Conservation (phyloP, 35 echinoderm and acorn worm species). For the Acanthaster planci region DNA sequence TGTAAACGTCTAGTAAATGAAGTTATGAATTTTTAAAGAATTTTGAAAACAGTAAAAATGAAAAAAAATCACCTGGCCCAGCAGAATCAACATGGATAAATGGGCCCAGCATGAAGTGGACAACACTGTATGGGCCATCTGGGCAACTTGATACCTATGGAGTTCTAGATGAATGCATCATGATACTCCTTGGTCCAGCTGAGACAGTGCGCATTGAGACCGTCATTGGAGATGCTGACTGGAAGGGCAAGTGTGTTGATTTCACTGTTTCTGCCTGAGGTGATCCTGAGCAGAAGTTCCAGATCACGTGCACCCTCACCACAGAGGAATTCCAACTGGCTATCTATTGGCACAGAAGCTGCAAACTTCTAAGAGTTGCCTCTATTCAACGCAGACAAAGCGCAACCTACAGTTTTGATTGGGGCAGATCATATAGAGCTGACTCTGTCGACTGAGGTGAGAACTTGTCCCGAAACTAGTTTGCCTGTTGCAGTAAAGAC, state of each 20-base stretch:
- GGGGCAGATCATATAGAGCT: constrained; percentile 31
- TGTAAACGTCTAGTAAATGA: no score
- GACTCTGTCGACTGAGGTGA: constrained; percentile 11
- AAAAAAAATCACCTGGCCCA: not conserved
- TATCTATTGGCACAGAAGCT: not conserved
- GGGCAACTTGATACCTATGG: constrained; percentile 11
- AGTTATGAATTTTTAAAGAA: no score
- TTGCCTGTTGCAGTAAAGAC: constrained; percentile 37
- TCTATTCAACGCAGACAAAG: not conserved
- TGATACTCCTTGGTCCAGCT: not conserved
- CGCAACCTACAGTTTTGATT: constrained; percentile 22
- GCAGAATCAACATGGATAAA: no score
- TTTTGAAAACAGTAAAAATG: no score
- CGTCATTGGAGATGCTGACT: constrained; percentile 20
- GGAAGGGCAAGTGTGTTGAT: constrained; percentile 35
- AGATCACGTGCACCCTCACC: not conserved
- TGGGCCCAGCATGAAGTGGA: not conserved
- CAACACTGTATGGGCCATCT: not conserved
- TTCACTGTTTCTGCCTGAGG: constrained; percentile 10
- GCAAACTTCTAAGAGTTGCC: not conserved
- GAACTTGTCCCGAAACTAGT: constrained; percentile 5
- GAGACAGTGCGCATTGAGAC: constrained; percentile 6
- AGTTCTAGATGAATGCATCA: constrained; percentile 28
- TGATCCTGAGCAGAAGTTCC: constrained; percentile 7
- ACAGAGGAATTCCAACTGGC: not conserved